A percentile compares a stretch with the other conserved stretches of the same genome.
phyloP scores from a whole-genome alignment of 1,140 invertebrate species.

The Dendroctonus valens region DNA sequence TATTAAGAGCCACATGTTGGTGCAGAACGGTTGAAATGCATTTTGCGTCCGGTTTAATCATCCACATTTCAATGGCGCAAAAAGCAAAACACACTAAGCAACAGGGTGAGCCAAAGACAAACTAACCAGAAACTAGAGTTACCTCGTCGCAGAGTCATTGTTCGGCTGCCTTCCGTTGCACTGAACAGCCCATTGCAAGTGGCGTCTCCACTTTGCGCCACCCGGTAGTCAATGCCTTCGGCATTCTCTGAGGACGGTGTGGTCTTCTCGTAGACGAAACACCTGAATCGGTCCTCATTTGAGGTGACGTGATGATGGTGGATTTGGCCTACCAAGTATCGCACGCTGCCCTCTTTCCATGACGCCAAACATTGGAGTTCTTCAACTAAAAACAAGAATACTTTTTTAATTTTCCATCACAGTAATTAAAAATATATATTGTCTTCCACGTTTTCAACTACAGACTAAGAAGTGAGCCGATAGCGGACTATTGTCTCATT shows the following conservation, averaged over 20 bases:
- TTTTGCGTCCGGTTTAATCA: neutral
- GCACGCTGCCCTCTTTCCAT: constrained; percentile 86
- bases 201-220: constrained; percentile 84
- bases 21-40: neutral
- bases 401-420: too few relatives aligned
- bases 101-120: too few relatives aligned
- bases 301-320: constrained; percentile 81
- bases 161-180: constrained; percentile 72
- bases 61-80: neutral
- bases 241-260: constrained; percentile 47
- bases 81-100: too few relatives aligned
- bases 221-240: constrained; percentile 67
- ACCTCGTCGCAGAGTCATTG: constrained; percentile 73
- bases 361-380: constrained; percentile 81
- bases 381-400: constrained; percentile 66
- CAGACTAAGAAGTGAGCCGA: too few relatives aligned
- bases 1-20: too few relatives aligned
- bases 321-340: constrained; percentile 79
- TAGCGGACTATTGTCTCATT: too few relatives aligned
- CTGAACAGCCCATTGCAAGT: constrained; percentile 84
- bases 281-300: constrained; percentile 88
- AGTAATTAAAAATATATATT: too few relatives aligned
- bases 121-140: constrained; percentile 10
- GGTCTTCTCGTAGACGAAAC: constrained; percentile 87
- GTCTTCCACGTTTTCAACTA: too few relatives aligned